phyloP scores from a whole-genome alignment of 35 echinoderm and acorn worm species.

The Apostichopus parvimensis region DNA sequence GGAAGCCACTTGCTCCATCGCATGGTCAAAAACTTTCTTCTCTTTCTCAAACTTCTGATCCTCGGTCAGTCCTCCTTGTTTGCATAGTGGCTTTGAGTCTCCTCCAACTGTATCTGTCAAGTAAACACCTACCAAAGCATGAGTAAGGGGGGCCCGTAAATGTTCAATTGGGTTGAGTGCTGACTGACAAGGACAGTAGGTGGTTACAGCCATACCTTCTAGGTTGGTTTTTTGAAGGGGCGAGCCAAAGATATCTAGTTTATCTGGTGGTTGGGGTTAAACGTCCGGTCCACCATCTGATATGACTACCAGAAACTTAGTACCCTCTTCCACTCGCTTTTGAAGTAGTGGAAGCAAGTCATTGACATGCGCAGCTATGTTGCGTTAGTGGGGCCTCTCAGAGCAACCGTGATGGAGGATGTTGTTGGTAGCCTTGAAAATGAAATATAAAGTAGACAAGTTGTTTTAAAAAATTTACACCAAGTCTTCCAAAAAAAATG shows the following conservation, averaged over 20 bases:
- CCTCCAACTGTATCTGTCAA: constrained; percentile 4
- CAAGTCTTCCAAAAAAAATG: too few species aligned
- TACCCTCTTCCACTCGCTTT: constrained; percentile 17
- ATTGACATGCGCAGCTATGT: constrained; percentile 1
- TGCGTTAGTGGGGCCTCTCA: background rate
- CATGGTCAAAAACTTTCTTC: constrained; percentile 29
- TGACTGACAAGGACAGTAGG: constrained; percentile 10
- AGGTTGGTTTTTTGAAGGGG: background rate
- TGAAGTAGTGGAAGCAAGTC: constrained; percentile 23
- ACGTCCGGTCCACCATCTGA: constrained; percentile 45
- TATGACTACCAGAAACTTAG: background rate
- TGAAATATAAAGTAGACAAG: background rate
- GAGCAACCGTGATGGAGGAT: background rate
- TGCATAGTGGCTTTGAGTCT: constrained; percentile 38
- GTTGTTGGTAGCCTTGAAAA: background rate
- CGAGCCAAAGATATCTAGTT: constrained; percentile 29
- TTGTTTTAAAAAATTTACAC: background rate
- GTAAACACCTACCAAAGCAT: constrained; percentile 37
- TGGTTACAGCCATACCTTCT: constrained; percentile 27
- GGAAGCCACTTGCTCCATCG: background rate
- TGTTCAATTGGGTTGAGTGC: constrained; percentile 55
- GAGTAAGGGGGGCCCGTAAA: constrained; percentile 1
- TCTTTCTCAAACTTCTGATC: constrained; percentile 9
- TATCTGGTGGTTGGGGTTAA: background rate
- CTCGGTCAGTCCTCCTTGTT: background rate